These are phyloP conservation scores for Gallirallus australis DNA, from an alignment of 2,797 vertebrate genomes.

Conservation along the genomic window DNA sequence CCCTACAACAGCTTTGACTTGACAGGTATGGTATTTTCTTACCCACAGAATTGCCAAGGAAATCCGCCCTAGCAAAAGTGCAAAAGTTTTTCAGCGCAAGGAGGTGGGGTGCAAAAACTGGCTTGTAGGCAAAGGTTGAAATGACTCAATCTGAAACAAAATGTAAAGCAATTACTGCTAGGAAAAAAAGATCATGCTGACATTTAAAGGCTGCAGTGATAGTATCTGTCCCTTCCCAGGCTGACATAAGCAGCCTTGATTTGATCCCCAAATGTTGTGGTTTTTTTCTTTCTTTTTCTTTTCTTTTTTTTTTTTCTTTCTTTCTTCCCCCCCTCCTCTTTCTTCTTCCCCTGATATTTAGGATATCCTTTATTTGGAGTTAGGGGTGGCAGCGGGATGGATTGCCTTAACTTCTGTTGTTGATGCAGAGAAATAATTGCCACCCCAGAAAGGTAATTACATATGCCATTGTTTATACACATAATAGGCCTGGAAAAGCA, in stretches of 20 bases:
- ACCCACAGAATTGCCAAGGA: slow-evolving; percentile 62
- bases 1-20: slow-evolving; percentile 57
- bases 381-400: background rate
- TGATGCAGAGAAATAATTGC: slow-evolving; percentile 79
- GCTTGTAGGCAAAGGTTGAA: slow-evolving; percentile 72
- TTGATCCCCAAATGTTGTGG: slow-evolving; percentile 70
- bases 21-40: slow-evolving; percentile 74
- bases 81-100: slow-evolving; percentile 59
- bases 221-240: slow-evolving; percentile 75
- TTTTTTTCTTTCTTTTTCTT: no score
- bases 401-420: slow-evolving; percentile 73
- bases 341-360: background rate
- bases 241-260: slow-evolving; percentile 72
- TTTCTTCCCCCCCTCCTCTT: no score
- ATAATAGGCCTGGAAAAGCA: slow-evolving; percentile 78
- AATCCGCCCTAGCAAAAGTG: slow-evolving; percentile 64
- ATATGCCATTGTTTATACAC: slow-evolving; percentile 80
- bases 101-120: slow-evolving; percentile 62
- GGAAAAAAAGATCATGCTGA: slow-evolving; percentile 46
- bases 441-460: slow-evolving; percentile 82
- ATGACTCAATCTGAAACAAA: slow-evolving; percentile 71
- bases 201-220: slow-evolving; percentile 68
- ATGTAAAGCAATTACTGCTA: slow-evolving; percentile 68
- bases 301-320: background rate
- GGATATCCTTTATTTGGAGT: background rate